Evolutionary conservation across 2,888 invertebrate species (phyloP).

Genomic region (Heliconius cydno): DNA sequence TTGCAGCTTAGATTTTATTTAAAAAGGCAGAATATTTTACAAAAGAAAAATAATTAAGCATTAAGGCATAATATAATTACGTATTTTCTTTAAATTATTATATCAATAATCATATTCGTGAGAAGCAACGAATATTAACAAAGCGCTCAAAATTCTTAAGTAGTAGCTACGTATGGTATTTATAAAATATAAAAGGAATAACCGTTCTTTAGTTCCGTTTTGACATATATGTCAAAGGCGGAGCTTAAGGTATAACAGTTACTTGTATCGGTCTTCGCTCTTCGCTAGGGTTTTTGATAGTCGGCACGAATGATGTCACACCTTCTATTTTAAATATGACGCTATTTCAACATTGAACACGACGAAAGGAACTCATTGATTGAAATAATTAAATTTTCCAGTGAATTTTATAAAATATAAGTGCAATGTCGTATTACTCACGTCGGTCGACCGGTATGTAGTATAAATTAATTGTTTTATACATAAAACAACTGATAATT

Average conservation of each 20-base stretch:
- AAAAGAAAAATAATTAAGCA: no score
- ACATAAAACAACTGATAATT: not conserved
- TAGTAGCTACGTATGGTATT: no score
- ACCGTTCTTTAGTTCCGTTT: no score
- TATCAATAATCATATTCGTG: no score
- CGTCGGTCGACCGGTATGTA: slow-evolving; percentile 67
- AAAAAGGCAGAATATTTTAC: no score
- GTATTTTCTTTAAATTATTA: no score
- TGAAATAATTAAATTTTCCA: slow-evolving; percentile 39
- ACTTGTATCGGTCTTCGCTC: not conserved
- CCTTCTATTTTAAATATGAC: slow-evolving; percentile 78
- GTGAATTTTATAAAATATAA: slow-evolving; percentile 42
- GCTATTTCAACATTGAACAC: slow-evolving; percentile 65
- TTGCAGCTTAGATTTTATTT: no score
- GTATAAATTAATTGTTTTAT: slow-evolving; percentile 1
- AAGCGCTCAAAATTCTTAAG: no score
- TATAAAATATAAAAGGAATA: no score
- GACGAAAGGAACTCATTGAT: slow-evolving; percentile 51
- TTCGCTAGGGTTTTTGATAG: slow-evolving; percentile 57
- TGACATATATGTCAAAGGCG: no score
- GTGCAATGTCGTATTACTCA: slow-evolving; percentile 65
- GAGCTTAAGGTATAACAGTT: not conserved
- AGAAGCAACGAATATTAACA: no score
- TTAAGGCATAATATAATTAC: no score
- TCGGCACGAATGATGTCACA: slow-evolving; percentile 80